Conservation (phyloP, 2,113 vertebrate genomes). For the Penelope pileata region DNA sequence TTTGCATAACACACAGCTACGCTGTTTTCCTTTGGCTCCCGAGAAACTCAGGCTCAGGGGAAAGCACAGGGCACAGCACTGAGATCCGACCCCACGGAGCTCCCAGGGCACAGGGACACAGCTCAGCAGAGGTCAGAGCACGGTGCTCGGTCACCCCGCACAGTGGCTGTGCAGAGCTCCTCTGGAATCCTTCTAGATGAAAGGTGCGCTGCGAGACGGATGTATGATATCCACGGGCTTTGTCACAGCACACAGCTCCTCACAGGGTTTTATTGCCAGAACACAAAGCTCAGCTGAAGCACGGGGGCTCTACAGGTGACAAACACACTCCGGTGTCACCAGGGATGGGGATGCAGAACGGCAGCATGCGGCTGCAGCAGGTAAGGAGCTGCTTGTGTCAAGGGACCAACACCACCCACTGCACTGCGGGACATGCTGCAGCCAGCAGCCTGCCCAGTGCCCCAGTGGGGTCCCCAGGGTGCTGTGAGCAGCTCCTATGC, state of each 20-base stretch:
- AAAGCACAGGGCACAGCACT: background rate
- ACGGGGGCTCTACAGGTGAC: constrained; percentile 18
- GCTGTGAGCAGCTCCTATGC: background rate
- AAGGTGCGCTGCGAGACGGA: constrained; percentile 50
- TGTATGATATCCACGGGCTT: constrained; percentile 63
- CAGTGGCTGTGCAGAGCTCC: constrained; percentile 54
- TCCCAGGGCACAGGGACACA: background rate
- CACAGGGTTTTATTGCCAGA: constrained; percentile 40
- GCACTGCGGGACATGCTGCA: background rate
- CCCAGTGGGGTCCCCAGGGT: background rate
- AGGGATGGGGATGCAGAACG: background rate
- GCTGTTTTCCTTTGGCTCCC: background rate
- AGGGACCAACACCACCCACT: background rate
- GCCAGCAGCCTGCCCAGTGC: background rate
- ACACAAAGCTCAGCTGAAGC: constrained; percentile 53
- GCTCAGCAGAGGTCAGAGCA: constrained; percentile 6
- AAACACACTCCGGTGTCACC: background rate
- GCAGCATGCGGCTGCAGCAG: background rate
- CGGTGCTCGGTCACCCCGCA: constrained; percentile 38
- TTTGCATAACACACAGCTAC: constrained; percentile 56
- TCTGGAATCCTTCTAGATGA: constrained; percentile 71
- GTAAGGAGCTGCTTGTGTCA: background rate
- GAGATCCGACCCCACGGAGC: constrained; percentile 8
- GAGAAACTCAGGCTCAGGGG: constrained; percentile 1
- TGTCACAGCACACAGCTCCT: constrained; percentile 53